Evolutionary conservation across 2,888 invertebrate genomes (phyloP), one percentile per base, ranked within the genome.

Genomic region (Athrips mouffetella): DNA sequence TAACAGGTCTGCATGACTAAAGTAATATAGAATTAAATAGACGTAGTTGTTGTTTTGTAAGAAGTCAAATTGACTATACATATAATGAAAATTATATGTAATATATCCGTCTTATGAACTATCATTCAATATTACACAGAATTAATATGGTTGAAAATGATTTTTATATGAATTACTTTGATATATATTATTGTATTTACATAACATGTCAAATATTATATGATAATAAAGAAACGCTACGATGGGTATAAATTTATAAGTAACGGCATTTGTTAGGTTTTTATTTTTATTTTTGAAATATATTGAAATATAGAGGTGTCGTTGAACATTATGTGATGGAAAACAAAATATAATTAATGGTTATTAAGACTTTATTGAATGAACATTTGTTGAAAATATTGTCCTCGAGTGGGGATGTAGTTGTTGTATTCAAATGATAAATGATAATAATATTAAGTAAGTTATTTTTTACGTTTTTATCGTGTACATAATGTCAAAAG

Each of bases 401-500:
- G 77, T 83, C 85, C 86, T 83, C 79, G 61, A 58, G 72, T 66
- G 79, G 68, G 86, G 84, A 79, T 75, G 82, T 87, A 88, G 85
- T 88, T 88, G 88, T 88, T 88, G 86, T 86, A 87, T 80, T 85
- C 87, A 79, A 84, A 87, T 81, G 76, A 79, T 76, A 78, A 74
- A 75, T 73, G 84, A 86, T 87, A 85, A 87, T 88, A 86, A 88
- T 87, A 84, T 83, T 84, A 87, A 86, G 86, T 87, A 87, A 87
- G 87, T 87, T 89, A 87, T 89, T 89, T 89, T 88, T 87, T 87
- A 89, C 89, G 86, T 88, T 86, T 87, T 85, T 84, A 87, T 82
- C 75, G 84, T 84, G 83, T 86, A 86, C 81, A 86, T 83, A 85
- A 52, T 49, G 79, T 80, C 82, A 82, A 73, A 74, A 74, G 75